Percentiles rank a stretch among this genome's conserved stretches.
These are phyloP conservation scores for Petrophora chlorosata DNA, from an alignment of 2,888 invertebrate genomes.

Conservation along the genomic window DNA sequence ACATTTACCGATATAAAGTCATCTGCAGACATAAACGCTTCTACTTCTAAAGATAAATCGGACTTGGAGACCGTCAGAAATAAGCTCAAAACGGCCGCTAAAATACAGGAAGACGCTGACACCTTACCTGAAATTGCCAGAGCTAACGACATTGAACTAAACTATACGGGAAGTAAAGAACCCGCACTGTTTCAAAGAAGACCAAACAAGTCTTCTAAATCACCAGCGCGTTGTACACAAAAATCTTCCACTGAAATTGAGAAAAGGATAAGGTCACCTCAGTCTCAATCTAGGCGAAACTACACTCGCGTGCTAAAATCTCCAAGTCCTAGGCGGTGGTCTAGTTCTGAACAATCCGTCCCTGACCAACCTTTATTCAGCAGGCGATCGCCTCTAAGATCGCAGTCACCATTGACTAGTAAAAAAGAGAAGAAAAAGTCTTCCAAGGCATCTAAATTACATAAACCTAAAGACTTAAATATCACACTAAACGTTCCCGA, in stretches of 20 bases:
- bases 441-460: slow-evolving; percentile 43
- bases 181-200: slow-evolving; percentile 74
- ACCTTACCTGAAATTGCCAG: slow-evolving; percentile 70
- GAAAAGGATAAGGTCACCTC: slow-evolving; percentile 25
- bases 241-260: slow-evolving; percentile 12
- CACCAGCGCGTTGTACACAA: slow-evolving; percentile 31
- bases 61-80: slow-evolving; percentile 61
- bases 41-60: slow-evolving; percentile 40
- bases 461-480: slow-evolving; percentile 62
- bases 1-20: slow-evolving; percentile 41
- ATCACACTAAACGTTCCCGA: slow-evolving; percentile 75
- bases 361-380: slow-evolving; percentile 59
- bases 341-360: slow-evolving; percentile 20
- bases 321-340: slow-evolving; percentile 54
- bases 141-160: slow-evolving; percentile 60
- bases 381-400: slow-evolving; percentile 57
- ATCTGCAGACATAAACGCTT: slow-evolving; percentile 34
- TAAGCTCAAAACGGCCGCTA: slow-evolving; percentile 63
- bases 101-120: slow-evolving; percentile 49
- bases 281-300: slow-evolving; percentile 40
- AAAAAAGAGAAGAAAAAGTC: slow-evolving; percentile 68
- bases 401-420: slow-evolving; percentile 51
- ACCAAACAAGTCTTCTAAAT: slow-evolving; percentile 53
- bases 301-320: slow-evolving; percentile 73
- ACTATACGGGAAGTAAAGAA: slow-evolving; percentile 68